A percentile compares a stretch with the other conserved stretches of the same genome.
Evolutionary conservation across 2,797 vertebrate genomes (phyloP).

Genomic region (Peromyscus melanophrys): DNA sequence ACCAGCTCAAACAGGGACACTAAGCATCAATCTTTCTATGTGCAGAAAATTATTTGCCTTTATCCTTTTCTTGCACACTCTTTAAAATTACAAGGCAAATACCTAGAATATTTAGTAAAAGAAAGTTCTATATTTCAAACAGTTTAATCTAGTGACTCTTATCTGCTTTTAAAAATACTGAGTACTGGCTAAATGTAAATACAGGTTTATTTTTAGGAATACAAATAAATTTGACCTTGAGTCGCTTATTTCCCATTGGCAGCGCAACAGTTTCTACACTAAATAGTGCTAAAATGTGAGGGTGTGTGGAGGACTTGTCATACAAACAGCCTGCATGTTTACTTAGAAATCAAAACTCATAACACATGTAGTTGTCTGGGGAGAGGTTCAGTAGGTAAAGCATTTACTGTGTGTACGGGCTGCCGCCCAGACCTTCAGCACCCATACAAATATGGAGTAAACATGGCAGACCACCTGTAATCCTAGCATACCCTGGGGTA

Average conservation of each 20-base stretch:
- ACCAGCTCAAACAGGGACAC: not conserved
- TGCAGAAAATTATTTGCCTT: not conserved
- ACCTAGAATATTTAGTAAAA: not conserved
- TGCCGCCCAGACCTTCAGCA: not conserved
- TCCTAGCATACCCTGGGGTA: not conserved
- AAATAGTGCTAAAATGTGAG: not conserved
- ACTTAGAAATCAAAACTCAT: conserved; percentile 18
- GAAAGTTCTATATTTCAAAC: not conserved
- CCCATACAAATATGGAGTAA: not conserved
- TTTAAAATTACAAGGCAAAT: conserved; percentile 1
- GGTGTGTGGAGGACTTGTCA: not conserved
- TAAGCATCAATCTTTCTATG: not conserved
- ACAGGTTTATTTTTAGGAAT: conserved; percentile 27
- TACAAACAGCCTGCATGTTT: not conserved
- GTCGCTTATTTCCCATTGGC: not conserved
- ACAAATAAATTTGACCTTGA: conserved; percentile 19
- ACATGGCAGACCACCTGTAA: not conserved
- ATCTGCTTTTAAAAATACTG: not conserved
- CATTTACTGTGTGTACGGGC: no score
- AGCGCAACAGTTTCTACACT: not conserved
- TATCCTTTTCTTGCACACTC: not conserved
- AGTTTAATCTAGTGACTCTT: not conserved
- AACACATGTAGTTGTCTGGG: not conserved
- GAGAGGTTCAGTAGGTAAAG: not conserved
- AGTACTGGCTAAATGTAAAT: not conserved